Conservation (phyloP, 1,140 invertebrate genomes). For the Nasonia vitripennis region DNA sequence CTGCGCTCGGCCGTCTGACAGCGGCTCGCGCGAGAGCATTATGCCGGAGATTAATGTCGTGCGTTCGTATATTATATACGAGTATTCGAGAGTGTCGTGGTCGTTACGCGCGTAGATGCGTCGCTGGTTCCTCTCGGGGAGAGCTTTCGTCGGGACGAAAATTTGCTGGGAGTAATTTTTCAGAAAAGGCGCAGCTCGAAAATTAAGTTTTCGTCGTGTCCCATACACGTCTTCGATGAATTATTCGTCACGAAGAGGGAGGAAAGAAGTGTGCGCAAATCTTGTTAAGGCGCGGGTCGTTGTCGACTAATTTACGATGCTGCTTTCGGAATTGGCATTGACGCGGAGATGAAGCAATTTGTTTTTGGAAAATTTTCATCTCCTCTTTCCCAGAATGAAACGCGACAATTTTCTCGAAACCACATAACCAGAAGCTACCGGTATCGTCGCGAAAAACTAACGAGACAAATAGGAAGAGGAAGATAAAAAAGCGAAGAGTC, state of each 20-base stretch:
- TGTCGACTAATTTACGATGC: conserved; percentile 27
- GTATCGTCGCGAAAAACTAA: not conserved
- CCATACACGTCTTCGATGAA: conserved; percentile 37
- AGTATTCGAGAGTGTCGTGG: conserved; percentile 51
- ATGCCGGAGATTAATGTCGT: conserved; percentile 69
- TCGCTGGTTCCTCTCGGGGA: conserved; percentile 32
- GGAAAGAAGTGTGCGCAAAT: conserved; percentile 7
- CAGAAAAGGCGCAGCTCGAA: conserved; percentile 39
- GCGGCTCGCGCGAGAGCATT: conserved; percentile 58
- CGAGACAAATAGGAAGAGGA: not conserved
- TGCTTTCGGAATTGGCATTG: conserved; percentile 27
- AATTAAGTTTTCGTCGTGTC: conserved; percentile 49
- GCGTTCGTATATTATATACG: conserved; percentile 46
- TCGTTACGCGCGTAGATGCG: conserved; percentile 52
- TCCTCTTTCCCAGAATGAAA: not conserved
- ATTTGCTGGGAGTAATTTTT: conserved; percentile 57
- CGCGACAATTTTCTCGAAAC: not conserved
- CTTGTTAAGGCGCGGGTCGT: conserved; percentile 30
- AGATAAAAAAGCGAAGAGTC: not conserved
- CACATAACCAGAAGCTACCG: not conserved
- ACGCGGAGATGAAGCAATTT: conserved; percentile 31
- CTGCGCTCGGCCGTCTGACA: conserved; percentile 43
- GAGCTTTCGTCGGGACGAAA: conserved; percentile 59
- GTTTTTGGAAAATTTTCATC: conserved; percentile 3
- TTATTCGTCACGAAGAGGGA: not conserved